These are phyloP conservation scores for Spodoptera picta DNA, from an alignment of 2,888 invertebrate species.

Conservation along the genomic window DNA sequence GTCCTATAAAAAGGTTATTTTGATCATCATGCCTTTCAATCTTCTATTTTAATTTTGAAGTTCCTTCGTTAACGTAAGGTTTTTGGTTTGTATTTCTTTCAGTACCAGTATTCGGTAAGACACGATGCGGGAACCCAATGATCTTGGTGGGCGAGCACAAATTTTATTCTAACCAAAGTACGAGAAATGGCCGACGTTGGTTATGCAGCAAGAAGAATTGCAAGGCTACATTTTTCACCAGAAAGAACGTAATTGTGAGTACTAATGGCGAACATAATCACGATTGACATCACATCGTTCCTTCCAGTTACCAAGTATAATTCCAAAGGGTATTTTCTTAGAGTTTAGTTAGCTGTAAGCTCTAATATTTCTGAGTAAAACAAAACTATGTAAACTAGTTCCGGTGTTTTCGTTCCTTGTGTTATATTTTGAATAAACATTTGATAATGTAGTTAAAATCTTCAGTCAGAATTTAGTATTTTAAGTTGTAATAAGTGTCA, in stretches of 20 bases:
- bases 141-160: slow-evolving; percentile 65
- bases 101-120: slow-evolving; percentile 64
- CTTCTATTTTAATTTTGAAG: slow-evolving; percentile 5
- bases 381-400: too few species aligned
- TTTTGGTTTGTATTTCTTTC: slow-evolving; percentile 46
- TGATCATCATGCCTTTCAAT: too few species aligned
- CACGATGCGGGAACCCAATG: slow-evolving; percentile 54
- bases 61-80: slow-evolving; percentile 25
- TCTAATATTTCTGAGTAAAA: too few species aligned
- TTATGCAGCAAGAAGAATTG: slow-evolving; percentile 60
- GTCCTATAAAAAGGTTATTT: too few species aligned
- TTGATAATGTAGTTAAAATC: too few species aligned
- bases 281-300: slow-evolving; percentile 19
- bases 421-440: too few species aligned
- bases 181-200: slow-evolving; percentile 54
- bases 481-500: too few species aligned
- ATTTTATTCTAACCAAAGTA: slow-evolving; percentile 47
- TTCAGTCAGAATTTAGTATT: too few species aligned
- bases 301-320: neutral
- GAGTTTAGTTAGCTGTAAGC: neutral
- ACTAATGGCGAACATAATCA: slow-evolving; percentile 68
- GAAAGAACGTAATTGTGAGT: slow-evolving; percentile 63
- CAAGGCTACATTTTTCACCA: slow-evolving; percentile 63
- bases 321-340: neutral
- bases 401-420: too few species aligned